Conservation (phyloP, 1,140 invertebrate genomes). For the Diuraphis noxia region DNA sequence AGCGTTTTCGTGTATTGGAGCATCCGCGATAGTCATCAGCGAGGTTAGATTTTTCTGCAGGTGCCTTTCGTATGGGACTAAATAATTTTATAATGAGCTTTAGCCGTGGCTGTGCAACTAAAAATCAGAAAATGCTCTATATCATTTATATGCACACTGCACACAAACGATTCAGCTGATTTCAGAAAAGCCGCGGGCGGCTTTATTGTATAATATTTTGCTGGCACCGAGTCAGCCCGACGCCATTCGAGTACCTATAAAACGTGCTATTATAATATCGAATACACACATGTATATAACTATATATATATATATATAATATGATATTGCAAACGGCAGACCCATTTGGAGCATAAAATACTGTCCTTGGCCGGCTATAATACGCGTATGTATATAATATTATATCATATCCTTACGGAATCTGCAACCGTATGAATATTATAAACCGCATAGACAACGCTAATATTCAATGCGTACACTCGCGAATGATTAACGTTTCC, state of each 20-base stretch:
- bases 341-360: conserved; percentile 12
- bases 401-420: background rate
- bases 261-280: background rate
- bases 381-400: background rate
- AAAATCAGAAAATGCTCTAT: background rate
- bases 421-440: background rate
- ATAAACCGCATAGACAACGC: background rate
- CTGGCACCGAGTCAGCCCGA: conserved; percentile 11
- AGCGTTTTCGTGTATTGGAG: too few relatives aligned
- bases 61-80: background rate
- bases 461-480: background rate
- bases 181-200: background rate
- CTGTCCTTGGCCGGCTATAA: background rate
- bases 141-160: too few relatives aligned
- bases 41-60: background rate
- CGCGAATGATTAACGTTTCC: background rate
- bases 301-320: too few relatives aligned
- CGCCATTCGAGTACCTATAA: background rate
- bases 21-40: too few relatives aligned
- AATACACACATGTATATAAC: too few relatives aligned
- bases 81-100: background rate
- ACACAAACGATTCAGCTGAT: background rate
- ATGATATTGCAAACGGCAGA: background rate
- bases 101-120: background rate
- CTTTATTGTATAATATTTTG: background rate